phyloP scores from a whole-genome alignment of 2,113 vertebrate species.

The Theristicus caerulescens region DNA sequence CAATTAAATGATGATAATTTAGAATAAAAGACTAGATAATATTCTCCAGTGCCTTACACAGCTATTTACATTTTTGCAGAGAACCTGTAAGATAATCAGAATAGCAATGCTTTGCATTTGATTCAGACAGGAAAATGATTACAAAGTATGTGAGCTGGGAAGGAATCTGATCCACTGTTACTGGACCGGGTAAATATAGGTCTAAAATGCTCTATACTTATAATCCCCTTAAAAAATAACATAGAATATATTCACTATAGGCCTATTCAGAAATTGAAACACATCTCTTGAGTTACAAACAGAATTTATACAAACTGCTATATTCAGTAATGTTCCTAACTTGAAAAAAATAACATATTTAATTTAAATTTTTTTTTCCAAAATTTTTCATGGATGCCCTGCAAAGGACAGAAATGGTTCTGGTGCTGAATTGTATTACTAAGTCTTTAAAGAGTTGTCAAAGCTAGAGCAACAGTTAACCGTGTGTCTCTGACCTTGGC shows the following conservation, averaged over 20 bases:
- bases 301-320: background rate
- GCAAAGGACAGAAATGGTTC: background rate
- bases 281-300: background rate
- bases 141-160: background rate
- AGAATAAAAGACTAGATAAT: background rate
- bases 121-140: background rate
- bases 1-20: background rate
- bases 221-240: background rate
- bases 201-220: background rate
- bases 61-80: background rate
- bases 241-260: background rate
- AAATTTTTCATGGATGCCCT: background rate
- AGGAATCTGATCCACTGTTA: background rate
- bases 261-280: background rate
- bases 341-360: background rate
- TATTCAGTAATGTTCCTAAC: background rate
- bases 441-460: background rate
- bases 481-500: slow-evolving; percentile 37
- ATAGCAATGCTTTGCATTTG: background rate
- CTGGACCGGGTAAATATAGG: background rate
- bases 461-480: slow-evolving; percentile 8
- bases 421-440: background rate
- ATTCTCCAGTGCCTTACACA: background rate
- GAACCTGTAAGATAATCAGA: background rate
- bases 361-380: background rate